phyloP scores from a whole-genome alignment of 1,140 invertebrate species.

The Drosophila varians region DNA sequence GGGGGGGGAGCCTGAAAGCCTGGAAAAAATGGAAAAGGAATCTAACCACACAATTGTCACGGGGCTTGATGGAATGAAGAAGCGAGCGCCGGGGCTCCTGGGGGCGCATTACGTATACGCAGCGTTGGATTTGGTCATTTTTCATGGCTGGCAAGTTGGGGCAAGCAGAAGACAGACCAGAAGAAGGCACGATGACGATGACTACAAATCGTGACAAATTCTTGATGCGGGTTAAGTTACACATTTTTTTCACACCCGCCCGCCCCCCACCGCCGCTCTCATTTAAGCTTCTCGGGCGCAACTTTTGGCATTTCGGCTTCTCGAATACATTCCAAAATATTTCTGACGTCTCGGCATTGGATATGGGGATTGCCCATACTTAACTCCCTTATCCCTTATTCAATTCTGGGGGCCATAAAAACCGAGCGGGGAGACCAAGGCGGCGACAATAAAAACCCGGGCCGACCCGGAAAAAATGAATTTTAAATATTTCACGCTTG shows the following conservation, averaged over 20 bases:
- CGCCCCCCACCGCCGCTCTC: neutral
- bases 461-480: constrained; percentile 42
- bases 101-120: constrained; percentile 69
- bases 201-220: constrained; percentile 82
- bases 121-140: constrained; percentile 71
- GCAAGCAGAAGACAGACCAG: constrained; percentile 12
- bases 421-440: constrained; percentile 19
- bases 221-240: constrained; percentile 80
- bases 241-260: constrained; percentile 45
- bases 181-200: constrained; percentile 50
- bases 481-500: constrained; percentile 68
- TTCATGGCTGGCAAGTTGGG: constrained; percentile 59
- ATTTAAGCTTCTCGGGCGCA: neutral
- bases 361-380: constrained; percentile 33
- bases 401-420: constrained; percentile 61
- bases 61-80: constrained; percentile 24
- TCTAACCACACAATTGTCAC: constrained; percentile 75
- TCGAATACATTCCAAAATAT: constrained; percentile 60
- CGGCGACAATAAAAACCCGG: constrained; percentile 37
- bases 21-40: constrained; percentile 28
- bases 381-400: constrained; percentile 29
- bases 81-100: constrained; percentile 2
- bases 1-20: too few species aligned
- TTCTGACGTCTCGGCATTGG: constrained; percentile 37
- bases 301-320: constrained; percentile 52